These are phyloP conservation scores for Cottoperca gobio DNA, from an alignment of 2,797 vertebrate genomes.

Conservation along the genomic window DNA sequence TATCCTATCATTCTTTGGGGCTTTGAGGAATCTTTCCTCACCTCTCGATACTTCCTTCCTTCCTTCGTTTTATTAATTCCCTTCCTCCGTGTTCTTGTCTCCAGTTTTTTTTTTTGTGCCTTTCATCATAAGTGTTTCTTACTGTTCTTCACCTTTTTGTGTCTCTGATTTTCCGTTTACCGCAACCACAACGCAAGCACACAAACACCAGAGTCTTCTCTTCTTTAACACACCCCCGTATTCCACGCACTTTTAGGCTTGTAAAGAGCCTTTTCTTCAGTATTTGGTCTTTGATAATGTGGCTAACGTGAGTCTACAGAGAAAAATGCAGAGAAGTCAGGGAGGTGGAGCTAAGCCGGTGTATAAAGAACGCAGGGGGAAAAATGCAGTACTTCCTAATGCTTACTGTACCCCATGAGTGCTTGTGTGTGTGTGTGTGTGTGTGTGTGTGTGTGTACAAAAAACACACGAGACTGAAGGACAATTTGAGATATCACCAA, in stretches of 20 bases:
- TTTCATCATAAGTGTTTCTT: conserved; percentile 10
- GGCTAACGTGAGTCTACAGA: conserved; percentile 59
- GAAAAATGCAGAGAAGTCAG: conserved; percentile 23
- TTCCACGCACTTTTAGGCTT: conserved; percentile 32
- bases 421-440: conserved; percentile 2
- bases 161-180: conserved; percentile 16
- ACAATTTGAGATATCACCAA: conserved; percentile 5
- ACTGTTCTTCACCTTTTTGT: conserved; percentile 24
- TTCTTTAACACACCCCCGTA: conserved; percentile 21
- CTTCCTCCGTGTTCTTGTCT: conserved; percentile 9
- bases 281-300: conserved; percentile 68
- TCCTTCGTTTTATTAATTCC: conserved; percentile 37
- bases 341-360: conserved; percentile 30
- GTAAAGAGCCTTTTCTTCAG: conserved; percentile 50
- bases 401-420: background rate
- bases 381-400: background rate
- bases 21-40: conserved; percentile 63
- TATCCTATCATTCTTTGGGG: conserved; percentile 63
- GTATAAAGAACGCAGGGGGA: background rate
- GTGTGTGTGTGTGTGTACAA: background rate
- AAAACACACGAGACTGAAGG: background rate
- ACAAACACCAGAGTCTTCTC: conserved; percentile 2
- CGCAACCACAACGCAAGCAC: conserved; percentile 18
- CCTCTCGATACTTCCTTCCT: conserved; percentile 62
- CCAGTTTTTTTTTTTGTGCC: background rate